These are phyloP conservation scores for Apamea monoglypha DNA, from an alignment of 2,888 invertebrate species.

Conservation along the genomic window DNA sequence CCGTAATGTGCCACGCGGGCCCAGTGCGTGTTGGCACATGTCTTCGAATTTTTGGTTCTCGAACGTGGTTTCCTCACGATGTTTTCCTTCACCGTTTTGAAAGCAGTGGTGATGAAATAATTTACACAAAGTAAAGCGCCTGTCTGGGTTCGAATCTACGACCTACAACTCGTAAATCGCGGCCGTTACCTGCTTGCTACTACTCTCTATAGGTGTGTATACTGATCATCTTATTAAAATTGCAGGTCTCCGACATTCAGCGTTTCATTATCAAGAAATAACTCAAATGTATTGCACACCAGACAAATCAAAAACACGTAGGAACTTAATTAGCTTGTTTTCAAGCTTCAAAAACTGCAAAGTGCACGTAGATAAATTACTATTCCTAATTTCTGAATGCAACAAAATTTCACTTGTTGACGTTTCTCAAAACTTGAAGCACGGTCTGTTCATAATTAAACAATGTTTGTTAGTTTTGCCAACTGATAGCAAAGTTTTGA, in stretches of 20 bases:
- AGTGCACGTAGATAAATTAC: background rate
- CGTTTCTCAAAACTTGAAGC: background rate
- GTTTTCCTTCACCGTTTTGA: too few relatives aligned
- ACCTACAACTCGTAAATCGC: too few relatives aligned
- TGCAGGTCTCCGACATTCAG: background rate
- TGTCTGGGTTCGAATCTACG: too few relatives aligned
- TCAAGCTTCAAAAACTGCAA: background rate
- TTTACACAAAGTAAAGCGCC: too few relatives aligned
- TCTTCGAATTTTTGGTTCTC: too few relatives aligned
- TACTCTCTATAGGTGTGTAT: too few relatives aligned
- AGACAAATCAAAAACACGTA: background rate
- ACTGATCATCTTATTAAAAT: too few relatives aligned
- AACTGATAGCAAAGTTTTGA: background rate
- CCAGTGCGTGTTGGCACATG: too few relatives aligned
- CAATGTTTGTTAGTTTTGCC: background rate
- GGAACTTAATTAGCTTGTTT: background rate
- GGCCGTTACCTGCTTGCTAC: too few relatives aligned
- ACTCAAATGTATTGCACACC: background rate
- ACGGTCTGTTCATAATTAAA: background rate
- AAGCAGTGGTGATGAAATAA: too few relatives aligned
- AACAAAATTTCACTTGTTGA: background rate
- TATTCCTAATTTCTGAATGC: background rate
- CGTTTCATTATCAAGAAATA: background rate
- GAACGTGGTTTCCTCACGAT: too few relatives aligned
- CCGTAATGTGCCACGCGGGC: too few relatives aligned